A percentile compares a stretch with the other conserved stretches of the same genome.
Conservation (phyloP, 2,113 vertebrate genomes). For the Caranx ignobilis region DNA sequence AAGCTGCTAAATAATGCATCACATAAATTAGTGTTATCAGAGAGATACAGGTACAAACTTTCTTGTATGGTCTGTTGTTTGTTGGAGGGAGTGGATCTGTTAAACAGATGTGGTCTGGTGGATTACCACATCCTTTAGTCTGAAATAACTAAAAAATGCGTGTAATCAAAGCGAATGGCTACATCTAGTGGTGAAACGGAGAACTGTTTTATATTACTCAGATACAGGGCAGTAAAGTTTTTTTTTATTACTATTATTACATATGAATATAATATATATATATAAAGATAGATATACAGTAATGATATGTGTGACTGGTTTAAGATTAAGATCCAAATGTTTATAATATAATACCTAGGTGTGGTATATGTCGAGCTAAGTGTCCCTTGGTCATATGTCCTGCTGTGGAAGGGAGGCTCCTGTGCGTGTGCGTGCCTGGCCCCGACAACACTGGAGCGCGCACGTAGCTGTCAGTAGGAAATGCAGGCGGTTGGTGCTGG, state of each 20-base stretch:
- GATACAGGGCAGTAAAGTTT: too few species aligned
- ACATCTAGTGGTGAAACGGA: constrained; percentile 35
- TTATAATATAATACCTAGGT: neutral
- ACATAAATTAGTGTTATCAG: neutral
- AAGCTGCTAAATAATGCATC: too few species aligned
- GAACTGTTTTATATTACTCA: neutral
- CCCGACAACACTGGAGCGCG: constrained; percentile 61
- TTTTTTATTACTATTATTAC: too few species aligned
- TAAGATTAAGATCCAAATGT: neutral
- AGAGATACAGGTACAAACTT: neutral
- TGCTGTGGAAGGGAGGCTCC: constrained; percentile 47
- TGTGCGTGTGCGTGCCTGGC: constrained; percentile 52
- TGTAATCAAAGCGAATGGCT: neutral
- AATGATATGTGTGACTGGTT: neutral
- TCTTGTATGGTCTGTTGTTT: neutral
- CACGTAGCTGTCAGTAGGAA: constrained; percentile 86
- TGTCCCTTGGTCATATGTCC: neutral
- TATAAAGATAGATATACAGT: too few species aligned
- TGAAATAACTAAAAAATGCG: neutral
- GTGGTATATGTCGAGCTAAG: neutral
- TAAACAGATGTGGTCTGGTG: neutral
- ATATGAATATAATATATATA: too few species aligned
- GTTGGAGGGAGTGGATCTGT: neutral
- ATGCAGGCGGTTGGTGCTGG: constrained; percentile 68
- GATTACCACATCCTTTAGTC: neutral